Percentiles rank a stretch among this genome's conserved stretches.
Evolutionary conservation across 2,888 invertebrate genomes (phyloP).

Genomic region (Drosophila neonasuta): DNA sequence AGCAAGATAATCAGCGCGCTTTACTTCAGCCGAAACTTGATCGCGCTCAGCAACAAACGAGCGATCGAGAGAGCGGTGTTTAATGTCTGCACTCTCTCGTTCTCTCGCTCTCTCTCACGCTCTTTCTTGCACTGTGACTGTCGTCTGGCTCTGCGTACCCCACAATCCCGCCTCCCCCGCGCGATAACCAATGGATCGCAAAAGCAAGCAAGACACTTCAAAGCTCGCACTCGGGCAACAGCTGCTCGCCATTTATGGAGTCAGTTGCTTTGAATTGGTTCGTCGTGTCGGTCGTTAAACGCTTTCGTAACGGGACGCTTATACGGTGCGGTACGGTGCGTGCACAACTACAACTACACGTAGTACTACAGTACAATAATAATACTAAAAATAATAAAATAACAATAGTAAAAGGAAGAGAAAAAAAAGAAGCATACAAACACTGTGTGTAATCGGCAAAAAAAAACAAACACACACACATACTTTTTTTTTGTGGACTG

Average conservation of each 20-base stretch:
- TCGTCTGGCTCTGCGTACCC: not conserved
- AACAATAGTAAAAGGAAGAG: slow-evolving; percentile 8
- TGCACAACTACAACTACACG: slow-evolving; percentile 22
- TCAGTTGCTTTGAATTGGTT: slow-evolving; percentile 67
- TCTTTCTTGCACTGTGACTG: slow-evolving; percentile 5
- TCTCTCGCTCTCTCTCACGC: slow-evolving; percentile 10
- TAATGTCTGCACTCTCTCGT: slow-evolving; percentile 6
- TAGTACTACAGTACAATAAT: slow-evolving; percentile 26
- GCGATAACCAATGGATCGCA: not conserved
- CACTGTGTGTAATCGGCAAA: slow-evolving; percentile 28
- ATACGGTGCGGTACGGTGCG: slow-evolving; percentile 18
- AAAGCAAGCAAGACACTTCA: slow-evolving; percentile 25
- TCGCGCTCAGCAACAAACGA: slow-evolving; percentile 43
- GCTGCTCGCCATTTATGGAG: slow-evolving; percentile 72
- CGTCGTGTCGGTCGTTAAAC: slow-evolving; percentile 63
- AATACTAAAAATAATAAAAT: slow-evolving; percentile 20
- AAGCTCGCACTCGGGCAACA: slow-evolving; percentile 60
- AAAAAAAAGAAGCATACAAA: slow-evolving; percentile 41
- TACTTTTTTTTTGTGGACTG: slow-evolving; percentile 15
- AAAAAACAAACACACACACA: slow-evolving; percentile 8
- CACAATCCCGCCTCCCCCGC: not conserved
- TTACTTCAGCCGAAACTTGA: slow-evolving; percentile 41
- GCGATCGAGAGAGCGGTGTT: slow-evolving; percentile 32
- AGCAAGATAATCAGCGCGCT: slow-evolving; percentile 24
- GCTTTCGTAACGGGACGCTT: slow-evolving; percentile 46